Evolutionary conservation across 2,797 vertebrate species (phyloP), one percentile per base, ranked within the genome.

Genomic region (Channa striata): DNA sequence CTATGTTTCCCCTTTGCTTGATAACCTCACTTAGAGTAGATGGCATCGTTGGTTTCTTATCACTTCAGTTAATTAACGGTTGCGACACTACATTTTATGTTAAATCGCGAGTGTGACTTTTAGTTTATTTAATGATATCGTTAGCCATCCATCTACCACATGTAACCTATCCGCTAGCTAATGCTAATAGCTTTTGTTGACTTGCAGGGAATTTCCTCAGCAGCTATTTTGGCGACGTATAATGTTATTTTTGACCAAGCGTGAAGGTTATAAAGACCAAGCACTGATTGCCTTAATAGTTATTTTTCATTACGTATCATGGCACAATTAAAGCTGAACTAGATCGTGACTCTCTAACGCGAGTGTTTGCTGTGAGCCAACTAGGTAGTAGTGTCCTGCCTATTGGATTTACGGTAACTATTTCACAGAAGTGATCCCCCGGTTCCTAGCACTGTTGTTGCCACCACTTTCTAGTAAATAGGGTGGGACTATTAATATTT

Each of bases 381-480:
- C 40, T 10, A 64, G 68, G 59, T 54, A 68, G 62, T 67, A 4
- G 67, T 46, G 65, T 75, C 49, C 53, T 76, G 63, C 40, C 44
- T 74, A 70, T 84, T 83, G 78, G 77, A 88, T 87, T 82, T 81
- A 79, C 78, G 40, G 72, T 74, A 19, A 44, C 52, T 56, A 69
- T 61, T 91, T 90, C 90, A 84, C 60, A 86, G 89, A 90, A 90
- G 36, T 61, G 67, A 64, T 74, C 62, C 58, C 69, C 73, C 43
- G 34, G 33, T 92, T 92, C 87, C 66, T 77, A 78, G 82, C 84
- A 91, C 78, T 90, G 86, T 88, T 90, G 70, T 89, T 87, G 79
- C 52, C 73, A 44, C 72, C 59, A 47, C 68, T 87, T 84, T 89
- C 67, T 81, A 77, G 79, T 83, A 70, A 85, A 89, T 51, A 60